Conservation (phyloP, 2,888 invertebrate genomes). For the Seira musarum region DNA sequence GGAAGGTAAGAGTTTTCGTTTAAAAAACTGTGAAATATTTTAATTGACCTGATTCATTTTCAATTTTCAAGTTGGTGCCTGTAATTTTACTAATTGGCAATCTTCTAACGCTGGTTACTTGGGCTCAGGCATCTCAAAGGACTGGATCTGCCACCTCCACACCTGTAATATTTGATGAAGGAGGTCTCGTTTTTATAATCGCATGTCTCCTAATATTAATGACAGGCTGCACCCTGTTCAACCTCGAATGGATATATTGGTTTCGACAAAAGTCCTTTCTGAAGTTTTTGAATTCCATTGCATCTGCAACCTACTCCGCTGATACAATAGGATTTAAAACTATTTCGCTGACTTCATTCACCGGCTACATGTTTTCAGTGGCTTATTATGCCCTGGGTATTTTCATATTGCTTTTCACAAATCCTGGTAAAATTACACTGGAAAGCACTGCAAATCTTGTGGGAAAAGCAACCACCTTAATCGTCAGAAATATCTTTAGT, state of each 20-base stretch:
- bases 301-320: not conserved
- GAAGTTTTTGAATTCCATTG: not conserved
- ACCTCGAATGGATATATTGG: not conserved
- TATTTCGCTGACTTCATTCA: not conserved
- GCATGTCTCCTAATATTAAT: not conserved
- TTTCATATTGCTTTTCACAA: not conserved
- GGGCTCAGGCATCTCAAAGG: not conserved
- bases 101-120: not conserved
- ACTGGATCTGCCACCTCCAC: no score
- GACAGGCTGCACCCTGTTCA: not conserved
- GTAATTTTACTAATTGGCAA: not conserved
- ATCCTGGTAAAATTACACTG: no score
- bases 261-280: not conserved
- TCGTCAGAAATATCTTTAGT: no score
- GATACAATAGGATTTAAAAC: not conserved
- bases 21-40: no score
- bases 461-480: no score
- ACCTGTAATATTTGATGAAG: no score
- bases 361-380: not conserved
- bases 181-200: slow-evolving; percentile 1
- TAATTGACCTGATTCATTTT: no score
- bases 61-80: no score
- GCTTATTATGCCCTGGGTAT: not conserved
- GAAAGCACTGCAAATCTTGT: no score
- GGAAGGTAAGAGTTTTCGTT: no score